Conservation (phyloP, 2,113 vertebrate species). For the Choloepus hoffmanni region DNA sequence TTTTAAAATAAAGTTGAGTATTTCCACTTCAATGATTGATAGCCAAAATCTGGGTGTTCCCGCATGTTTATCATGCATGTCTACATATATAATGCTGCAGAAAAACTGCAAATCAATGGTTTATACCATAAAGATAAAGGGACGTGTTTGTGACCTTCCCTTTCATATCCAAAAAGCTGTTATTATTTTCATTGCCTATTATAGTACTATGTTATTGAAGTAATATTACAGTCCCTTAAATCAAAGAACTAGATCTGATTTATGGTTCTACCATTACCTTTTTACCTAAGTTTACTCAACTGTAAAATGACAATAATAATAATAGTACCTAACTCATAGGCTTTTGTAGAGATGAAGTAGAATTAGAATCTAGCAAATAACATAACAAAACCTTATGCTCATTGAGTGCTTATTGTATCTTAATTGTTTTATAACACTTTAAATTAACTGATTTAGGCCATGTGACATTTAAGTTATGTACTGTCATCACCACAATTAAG, state of each 20-base stretch:
- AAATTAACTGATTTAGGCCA: not conserved
- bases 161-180: not conserved
- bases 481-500: not conserved
- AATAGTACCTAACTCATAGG: not conserved
- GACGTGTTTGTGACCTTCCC: not conserved
- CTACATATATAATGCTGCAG: not conserved
- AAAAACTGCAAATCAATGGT: not conserved
- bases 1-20: not conserved
- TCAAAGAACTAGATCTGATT: not conserved
- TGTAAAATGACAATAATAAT: not conserved
- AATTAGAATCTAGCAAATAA: not conserved
- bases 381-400: not conserved
- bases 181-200: not conserved
- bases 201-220: not conserved
- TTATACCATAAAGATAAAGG: not conserved
- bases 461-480: not conserved
- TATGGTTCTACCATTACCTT: not conserved
- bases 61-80: fast-evolving
- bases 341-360: not conserved
- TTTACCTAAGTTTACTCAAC: not conserved
- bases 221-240: not conserved
- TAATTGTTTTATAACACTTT: not conserved
- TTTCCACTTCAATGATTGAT: not conserved
- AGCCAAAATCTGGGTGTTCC: not conserved
- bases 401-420: not conserved